Evolutionary conservation across 1,140 invertebrate genomes (phyloP).

Genomic region (Agrypnia vestita): DNA sequence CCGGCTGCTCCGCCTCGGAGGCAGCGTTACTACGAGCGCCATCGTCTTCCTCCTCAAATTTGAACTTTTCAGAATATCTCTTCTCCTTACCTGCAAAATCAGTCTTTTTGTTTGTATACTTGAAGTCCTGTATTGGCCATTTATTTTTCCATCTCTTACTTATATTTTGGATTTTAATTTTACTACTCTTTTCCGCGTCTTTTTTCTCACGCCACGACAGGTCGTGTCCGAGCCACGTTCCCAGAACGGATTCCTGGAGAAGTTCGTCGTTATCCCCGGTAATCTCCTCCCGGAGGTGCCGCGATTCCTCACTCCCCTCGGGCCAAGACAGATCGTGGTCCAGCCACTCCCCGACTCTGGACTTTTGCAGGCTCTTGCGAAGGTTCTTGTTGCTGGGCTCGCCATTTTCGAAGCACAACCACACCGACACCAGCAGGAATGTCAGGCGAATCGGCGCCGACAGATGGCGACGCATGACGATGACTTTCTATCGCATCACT

Average conservation of each 20-base stretch:
- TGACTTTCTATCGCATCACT: constrained; percentile 20
- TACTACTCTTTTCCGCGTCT: neutral
- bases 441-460: constrained; percentile 18
- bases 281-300: neutral
- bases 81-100: neutral
- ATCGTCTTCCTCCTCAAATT: too few species aligned
- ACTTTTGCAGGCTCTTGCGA: neutral
- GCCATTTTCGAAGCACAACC: constrained; percentile 39
- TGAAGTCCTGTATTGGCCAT: neutral
- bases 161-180: too few species aligned
- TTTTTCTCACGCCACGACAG: neutral
- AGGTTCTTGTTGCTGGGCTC: constrained; percentile 14
- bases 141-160: too few species aligned
- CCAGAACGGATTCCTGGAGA: neutral
- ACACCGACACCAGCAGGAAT: constrained; percentile 15
- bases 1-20: neutral
- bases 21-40: too few species aligned
- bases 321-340: constrained; percentile 8
- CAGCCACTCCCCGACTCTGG: constrained; percentile 1
- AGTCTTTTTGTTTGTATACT: constrained; percentile 18
- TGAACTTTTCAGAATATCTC: too few species aligned
- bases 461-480: constrained; percentile 23
- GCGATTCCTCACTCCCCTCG: neutral
- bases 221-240: constrained; percentile 5
- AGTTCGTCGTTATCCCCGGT: neutral